Percentiles rank a stretch among this genome's conserved stretches.
Evolutionary conservation across 2,113 vertebrate species (phyloP).

Genomic region (Bos indicus): DNA sequence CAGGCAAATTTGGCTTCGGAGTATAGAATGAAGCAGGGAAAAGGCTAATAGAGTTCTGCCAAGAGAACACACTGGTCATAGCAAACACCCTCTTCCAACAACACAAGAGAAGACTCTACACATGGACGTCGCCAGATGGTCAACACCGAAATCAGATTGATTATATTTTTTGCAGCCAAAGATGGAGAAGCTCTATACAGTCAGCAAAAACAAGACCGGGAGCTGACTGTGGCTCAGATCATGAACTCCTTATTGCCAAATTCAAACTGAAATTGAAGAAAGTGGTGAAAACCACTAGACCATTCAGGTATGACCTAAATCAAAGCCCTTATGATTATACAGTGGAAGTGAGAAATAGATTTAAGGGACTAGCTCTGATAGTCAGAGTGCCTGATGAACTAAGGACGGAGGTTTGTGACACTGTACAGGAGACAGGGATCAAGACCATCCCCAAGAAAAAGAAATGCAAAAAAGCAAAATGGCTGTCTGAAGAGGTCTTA

Average conservation of each 20-base stretch:
- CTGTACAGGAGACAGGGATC: background rate
- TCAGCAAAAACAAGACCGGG: background rate
- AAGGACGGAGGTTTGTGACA: background rate
- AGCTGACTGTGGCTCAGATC: background rate
- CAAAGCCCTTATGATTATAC: background rate
- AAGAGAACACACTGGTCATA: background rate
- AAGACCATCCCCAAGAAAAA: background rate
- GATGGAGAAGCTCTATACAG: background rate
- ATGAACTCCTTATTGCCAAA: background rate
- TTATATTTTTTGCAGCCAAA: background rate
- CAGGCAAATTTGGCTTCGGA: background rate
- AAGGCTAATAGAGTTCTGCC: background rate
- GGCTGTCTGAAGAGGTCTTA: background rate
- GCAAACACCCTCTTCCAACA: background rate
- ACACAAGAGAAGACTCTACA: background rate
- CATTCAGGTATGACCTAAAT: background rate
- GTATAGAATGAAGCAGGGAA: background rate
- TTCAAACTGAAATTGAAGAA: background rate
- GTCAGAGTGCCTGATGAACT: background rate
- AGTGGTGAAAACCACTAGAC: background rate
- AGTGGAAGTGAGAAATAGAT: background rate
- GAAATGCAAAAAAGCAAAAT: background rate
- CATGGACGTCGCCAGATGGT: background rate
- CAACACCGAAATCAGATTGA: accelerated
- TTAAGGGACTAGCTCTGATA: background rate